Base-by-base conservation (phyloP, 2,113 vertebrate species). In the Parus major region DNA sequence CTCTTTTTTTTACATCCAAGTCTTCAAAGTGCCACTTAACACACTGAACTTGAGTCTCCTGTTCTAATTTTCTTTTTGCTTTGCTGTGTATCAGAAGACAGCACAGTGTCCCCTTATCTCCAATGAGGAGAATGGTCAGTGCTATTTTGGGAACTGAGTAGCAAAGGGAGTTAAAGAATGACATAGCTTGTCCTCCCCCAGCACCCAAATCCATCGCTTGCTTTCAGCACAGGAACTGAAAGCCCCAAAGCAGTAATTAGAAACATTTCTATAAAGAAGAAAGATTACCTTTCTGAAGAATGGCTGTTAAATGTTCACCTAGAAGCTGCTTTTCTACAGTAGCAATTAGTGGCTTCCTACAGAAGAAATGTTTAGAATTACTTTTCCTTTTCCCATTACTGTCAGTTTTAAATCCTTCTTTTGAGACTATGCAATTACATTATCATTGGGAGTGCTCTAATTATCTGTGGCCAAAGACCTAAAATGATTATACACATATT, bases 271-370 rank as follows among this genome's bases (percentile, higher is more conserved):
- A 93, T 90, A 88, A 95, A 88, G 85, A 92, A 82, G 80, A 69
- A 77, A 71, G 71, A 93, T 95, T 98, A 99, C 99, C 99, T 99
- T 99, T 99, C 95, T 99, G 99, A 91, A 99, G 98, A 97, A 99
- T 99, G 73, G 99, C 97, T 61, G 99, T 98, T 97, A 99, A 98
- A 97, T 99, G 99, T 99, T 99, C 99, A 96, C 99, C 99, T 95
- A 99, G 98, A 95, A 99, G 97, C 90, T 99, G 99, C 92, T 99
- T 99, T 98, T 99, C 99, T 97, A 99, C 99, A 86, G 99, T 99
- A 87, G 99, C 99, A 97, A 99, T 99, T 95, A 99, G 98, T 82
- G 99, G 98, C 98, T 99, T 99, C 98, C 99, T 99, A 97, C 49
- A 96, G 96, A 83, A 95, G 65, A 97, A 93, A 92, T 1, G 42